Conservation (phyloP, 2,797 vertebrate genomes). For the Psittacula echo region DNA sequence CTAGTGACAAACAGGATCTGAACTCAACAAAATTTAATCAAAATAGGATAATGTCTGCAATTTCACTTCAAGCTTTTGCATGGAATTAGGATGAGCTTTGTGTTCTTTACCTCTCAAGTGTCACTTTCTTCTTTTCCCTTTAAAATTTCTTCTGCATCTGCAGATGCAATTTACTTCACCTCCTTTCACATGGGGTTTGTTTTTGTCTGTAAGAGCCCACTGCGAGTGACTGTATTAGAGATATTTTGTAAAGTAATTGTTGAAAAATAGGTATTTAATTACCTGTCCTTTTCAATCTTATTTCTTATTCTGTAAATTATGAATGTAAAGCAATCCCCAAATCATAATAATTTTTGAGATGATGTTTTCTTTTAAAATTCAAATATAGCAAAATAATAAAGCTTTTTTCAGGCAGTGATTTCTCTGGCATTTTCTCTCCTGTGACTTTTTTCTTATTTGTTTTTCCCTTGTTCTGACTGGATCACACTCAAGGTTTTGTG, state of each 20-base stretch:
- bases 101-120: not conserved
- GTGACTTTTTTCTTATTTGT: not conserved
- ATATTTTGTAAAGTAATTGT: conserved; percentile 1
- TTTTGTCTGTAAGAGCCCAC: not conserved
- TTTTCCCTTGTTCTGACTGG: not conserved
- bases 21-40: conserved; percentile 45
- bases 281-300: not conserved
- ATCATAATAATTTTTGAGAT: not conserved
- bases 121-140: not conserved
- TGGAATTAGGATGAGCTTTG: conserved; percentile 10
- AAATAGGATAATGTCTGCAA: conserved; percentile 27
- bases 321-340: not conserved
- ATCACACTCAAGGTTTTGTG: not conserved
- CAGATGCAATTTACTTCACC: conserved; percentile 18
- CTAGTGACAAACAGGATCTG: conserved; percentile 35
- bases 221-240: not conserved
- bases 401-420: not conserved
- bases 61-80: conserved; percentile 21
- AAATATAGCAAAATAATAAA: not conserved
- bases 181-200: not conserved
- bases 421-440: not conserved
- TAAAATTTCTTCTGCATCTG: conserved; percentile 11
- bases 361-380: not conserved
- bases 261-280: conserved; percentile 23
- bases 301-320: not conserved